phyloP scores from a whole-genome alignment of 2,113 vertebrate genomes.

The Nycticorax nycticorax region DNA sequence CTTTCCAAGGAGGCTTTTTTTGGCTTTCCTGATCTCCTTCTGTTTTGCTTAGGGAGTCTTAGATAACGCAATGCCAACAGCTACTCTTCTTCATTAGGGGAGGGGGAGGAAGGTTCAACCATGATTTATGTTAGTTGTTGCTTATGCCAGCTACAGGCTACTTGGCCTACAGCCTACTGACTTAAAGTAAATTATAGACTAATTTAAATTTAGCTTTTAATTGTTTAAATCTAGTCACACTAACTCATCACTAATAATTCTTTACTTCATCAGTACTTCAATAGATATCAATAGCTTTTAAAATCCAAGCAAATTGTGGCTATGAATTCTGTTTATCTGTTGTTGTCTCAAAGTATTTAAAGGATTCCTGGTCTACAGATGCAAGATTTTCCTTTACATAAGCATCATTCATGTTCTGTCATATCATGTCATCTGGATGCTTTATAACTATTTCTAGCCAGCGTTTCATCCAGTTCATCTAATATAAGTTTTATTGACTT shows the following conservation, averaged over 20 bases:
- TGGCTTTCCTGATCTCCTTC: constrained; percentile 17
- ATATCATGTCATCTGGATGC: neutral
- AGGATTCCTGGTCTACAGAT: neutral
- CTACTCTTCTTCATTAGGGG: constrained; percentile 7
- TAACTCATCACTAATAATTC: neutral
- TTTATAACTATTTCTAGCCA: neutral
- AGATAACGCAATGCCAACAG: neutral
- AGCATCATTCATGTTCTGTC: neutral
- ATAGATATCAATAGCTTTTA: neutral
- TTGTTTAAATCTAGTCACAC: neutral
- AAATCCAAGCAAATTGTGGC: neutral
- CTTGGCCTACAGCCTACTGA: neutral
- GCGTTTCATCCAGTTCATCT: neutral
- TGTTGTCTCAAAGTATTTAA: neutral
- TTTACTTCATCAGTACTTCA: neutral
- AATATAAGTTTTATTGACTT: neutral
- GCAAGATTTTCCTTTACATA: neutral
- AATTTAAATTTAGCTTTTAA: neutral
- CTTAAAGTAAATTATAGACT: neutral
- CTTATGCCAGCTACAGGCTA: neutral
- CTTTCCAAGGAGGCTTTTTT: constrained; percentile 3
- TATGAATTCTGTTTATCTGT: neutral
- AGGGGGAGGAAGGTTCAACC: neutral
- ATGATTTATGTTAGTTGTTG: neutral
- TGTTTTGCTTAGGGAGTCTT: constrained; percentile 25